phyloP scores from a whole-genome alignment of 2,113 vertebrate genomes.

The Hemiprocne comata region DNA sequence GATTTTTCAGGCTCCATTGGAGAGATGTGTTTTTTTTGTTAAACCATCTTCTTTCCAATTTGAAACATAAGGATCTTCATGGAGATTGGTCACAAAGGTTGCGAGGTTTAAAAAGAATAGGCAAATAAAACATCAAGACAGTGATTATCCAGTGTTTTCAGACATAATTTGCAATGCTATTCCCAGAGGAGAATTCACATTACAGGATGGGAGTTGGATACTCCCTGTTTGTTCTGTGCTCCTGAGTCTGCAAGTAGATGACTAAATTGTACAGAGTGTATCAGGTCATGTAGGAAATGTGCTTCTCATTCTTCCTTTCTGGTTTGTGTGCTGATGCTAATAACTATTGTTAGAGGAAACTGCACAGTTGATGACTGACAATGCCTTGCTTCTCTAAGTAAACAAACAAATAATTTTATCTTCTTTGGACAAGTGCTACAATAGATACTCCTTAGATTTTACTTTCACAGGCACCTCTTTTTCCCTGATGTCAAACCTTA shows the following conservation, averaged over 20 bases:
- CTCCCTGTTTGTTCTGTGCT: not conserved
- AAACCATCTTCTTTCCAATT: not conserved
- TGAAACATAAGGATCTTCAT: not conserved
- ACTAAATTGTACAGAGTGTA: not conserved
- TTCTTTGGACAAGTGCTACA: not conserved
- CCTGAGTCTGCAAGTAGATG: not conserved
- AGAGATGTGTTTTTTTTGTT: not conserved
- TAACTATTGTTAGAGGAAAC: not conserved
- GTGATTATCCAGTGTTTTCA: not conserved
- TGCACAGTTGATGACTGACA: not conserved
- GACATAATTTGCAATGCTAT: not conserved
- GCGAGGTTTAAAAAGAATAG: not conserved
- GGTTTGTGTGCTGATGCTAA: not conserved
- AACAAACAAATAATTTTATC: not conserved
- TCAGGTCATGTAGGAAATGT: not conserved
- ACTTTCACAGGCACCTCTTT: not conserved
- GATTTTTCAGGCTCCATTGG: not conserved
- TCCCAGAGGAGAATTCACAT: not conserved
- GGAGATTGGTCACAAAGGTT: not conserved
- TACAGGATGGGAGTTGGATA: too few relatives aligned
- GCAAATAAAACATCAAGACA: not conserved
- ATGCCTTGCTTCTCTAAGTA: not conserved
- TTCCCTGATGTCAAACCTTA: not conserved
- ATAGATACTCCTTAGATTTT: not conserved
- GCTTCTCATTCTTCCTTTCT: not conserved